Evolutionary conservation across 2,888 invertebrate species (phyloP).

Genomic region (Epiperipatus broadwayi): DNA sequence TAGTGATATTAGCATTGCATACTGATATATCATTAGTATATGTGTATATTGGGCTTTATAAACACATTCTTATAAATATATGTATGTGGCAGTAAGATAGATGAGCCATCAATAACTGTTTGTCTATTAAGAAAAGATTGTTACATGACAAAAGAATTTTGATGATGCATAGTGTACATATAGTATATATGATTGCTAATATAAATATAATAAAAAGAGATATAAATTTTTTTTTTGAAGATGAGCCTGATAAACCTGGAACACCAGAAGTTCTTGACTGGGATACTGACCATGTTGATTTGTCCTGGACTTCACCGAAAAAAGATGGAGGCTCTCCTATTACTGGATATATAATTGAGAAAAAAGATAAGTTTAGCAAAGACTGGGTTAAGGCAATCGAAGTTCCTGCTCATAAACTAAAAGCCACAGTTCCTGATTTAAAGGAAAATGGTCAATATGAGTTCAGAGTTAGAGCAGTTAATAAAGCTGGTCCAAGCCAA

Average conservation of each 20-base stretch:
- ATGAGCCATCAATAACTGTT: too few species aligned
- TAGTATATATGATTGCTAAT: too few species aligned
- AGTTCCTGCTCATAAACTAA: constrained; percentile 49
- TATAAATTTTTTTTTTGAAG: constrained; percentile 35
- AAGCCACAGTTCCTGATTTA: constrained; percentile 63
- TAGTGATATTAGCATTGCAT: too few species aligned
- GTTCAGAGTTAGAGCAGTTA: constrained; percentile 76
- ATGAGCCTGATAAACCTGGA: constrained; percentile 81
- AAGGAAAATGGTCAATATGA: constrained; percentile 84
- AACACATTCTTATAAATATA: too few species aligned
- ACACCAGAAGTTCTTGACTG: constrained; percentile 78
- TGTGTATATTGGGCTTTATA: too few species aligned
- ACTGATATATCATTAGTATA: too few species aligned
- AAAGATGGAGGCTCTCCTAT: constrained; percentile 87
- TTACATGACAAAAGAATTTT: too few species aligned
- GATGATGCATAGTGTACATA: too few species aligned
- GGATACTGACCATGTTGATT: constrained; percentile 87
- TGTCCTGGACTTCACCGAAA: constrained; percentile 82
- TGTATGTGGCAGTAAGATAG: too few species aligned
- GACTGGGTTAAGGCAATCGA: constrained; percentile 72
- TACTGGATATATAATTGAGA: constrained; percentile 74
- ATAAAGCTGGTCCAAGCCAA: constrained; percentile 85
- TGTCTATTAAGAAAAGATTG: too few species aligned
- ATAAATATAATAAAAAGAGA: too few species aligned
- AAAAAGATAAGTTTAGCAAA: constrained; percentile 77